These are phyloP conservation scores for Eubasilissa regina DNA, from an alignment of 1,140 invertebrate genomes.

Conservation along the genomic window DNA sequence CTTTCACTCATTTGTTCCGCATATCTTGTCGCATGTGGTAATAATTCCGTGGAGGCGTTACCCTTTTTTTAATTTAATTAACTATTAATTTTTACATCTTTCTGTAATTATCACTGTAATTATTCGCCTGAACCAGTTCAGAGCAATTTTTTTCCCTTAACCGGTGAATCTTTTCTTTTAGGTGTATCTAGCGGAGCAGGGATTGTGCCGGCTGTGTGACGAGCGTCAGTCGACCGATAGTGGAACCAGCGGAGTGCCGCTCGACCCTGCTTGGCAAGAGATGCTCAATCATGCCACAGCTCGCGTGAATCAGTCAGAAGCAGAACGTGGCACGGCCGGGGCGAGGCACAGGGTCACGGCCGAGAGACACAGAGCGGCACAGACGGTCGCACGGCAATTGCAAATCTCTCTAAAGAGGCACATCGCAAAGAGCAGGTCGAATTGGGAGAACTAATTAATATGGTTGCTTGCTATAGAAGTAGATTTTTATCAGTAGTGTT, in stretches of 20 bases:
- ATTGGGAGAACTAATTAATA: neutral
- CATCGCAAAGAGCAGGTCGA: conserved; percentile 80
- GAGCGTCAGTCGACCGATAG: conserved; percentile 70
- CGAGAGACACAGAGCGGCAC: conserved; percentile 77
- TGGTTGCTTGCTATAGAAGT: neutral
- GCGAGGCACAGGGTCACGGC: conserved; percentile 80
- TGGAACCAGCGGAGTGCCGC: conserved; percentile 65
- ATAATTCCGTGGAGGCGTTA: too few species aligned
- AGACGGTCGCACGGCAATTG: conserved; percentile 75
- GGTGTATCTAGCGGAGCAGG: conserved; percentile 86
- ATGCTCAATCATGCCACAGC: conserved; percentile 97
- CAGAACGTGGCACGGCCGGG: conserved; percentile 80
- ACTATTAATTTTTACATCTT: too few species aligned
- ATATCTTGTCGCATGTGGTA: too few species aligned
- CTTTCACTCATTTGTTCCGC: too few species aligned
- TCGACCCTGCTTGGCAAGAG: conserved; percentile 97
- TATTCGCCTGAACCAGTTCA: too few species aligned
- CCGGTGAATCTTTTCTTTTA: conserved; percentile 19
- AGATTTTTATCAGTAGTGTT: neutral
- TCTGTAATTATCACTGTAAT: too few species aligned
- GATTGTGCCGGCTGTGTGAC: conserved; percentile 75
- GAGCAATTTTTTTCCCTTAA: too few species aligned
- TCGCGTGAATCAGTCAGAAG: conserved; percentile 73
- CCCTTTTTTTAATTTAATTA: too few species aligned
- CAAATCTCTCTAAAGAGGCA: conserved; percentile 81